These are phyloP conservation scores for Mechanitis mazaeus DNA, from an alignment of 2,888 invertebrate species.

Conservation along the genomic window DNA sequence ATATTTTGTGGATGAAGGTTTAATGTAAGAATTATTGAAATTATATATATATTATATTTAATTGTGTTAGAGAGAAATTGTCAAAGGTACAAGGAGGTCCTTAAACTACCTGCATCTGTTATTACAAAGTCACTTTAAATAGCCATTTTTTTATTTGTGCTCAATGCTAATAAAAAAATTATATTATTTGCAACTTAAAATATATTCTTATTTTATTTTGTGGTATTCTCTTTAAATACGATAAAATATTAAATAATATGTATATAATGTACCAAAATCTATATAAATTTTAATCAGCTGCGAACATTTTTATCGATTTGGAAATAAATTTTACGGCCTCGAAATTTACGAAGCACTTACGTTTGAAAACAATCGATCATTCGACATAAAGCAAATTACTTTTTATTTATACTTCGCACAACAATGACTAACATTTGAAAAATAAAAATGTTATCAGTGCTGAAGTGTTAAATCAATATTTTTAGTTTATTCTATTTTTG, in stretches of 20 bases:
- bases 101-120: too few relatives aligned
- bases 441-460: neutral
- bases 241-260: neutral
- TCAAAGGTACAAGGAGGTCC: too few relatives aligned
- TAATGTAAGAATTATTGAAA: too few relatives aligned
- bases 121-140: too few relatives aligned
- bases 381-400: conserved; percentile 32
- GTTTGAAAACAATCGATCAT: conserved; percentile 42
- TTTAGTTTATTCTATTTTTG: neutral
- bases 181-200: too few relatives aligned
- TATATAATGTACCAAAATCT: neutral
- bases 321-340: conserved; percentile 36
- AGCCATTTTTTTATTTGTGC: too few relatives aligned
- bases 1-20: conserved; percentile 16
- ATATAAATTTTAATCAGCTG: neutral
- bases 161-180: too few relatives aligned
- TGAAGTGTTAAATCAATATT: conserved; percentile 1
- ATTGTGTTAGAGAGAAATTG: too few relatives aligned
- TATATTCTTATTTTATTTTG: too few relatives aligned
- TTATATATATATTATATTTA: too few relatives aligned
- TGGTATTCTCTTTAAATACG: too few relatives aligned
- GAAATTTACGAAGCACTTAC: conserved; percentile 39
- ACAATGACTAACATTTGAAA: conserved; percentile 16
- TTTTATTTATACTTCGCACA: conserved; percentile 23
- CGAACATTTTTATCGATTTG: conserved; percentile 35